Evolutionary conservation across 2,113 vertebrate genomes (phyloP).

Genomic region (Cairina moschata): DNA sequence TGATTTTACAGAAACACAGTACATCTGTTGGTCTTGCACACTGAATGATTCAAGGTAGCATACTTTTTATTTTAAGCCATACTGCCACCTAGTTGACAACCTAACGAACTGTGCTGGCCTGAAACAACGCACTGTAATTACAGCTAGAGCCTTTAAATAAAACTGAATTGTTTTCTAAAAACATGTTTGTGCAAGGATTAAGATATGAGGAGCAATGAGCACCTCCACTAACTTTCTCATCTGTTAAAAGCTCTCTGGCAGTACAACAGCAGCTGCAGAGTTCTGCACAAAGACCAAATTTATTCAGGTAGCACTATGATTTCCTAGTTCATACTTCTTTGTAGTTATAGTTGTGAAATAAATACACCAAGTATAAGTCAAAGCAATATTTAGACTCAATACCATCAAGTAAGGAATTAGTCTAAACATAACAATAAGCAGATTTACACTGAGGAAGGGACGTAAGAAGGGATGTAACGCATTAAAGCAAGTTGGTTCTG

Average conservation of each 20-base stretch:
- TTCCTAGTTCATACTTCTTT: not conserved
- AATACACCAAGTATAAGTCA: not conserved
- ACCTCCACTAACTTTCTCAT: not conserved
- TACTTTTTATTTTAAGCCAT: constrained; percentile 54
- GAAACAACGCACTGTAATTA: fast-evolving
- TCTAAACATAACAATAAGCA: not conserved
- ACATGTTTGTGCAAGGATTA: not conserved
- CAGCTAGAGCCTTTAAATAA: not conserved
- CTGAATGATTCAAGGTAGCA: not conserved
- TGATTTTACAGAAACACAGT: not conserved
- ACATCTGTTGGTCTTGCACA: not conserved
- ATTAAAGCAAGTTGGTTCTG: not conserved
- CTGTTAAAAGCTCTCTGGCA: not conserved
- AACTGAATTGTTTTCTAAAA: not conserved
- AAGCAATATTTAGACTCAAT: not conserved
- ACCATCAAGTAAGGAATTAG: not conserved
- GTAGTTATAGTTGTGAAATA: not conserved
- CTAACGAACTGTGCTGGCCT: not conserved
- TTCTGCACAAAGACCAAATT: not conserved
- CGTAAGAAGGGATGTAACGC: not conserved
- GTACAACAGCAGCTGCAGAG: not conserved
- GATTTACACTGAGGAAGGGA: not conserved
- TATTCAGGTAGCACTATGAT: not conserved
- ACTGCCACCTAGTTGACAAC: constrained; percentile 75
- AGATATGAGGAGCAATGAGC: not conserved